Percentiles rank a stretch among this genome's conserved stretches.
These are phyloP conservation scores for Miltochrista miniata DNA, from an alignment of 2,888 invertebrate genomes.

Conservation along the genomic window DNA sequence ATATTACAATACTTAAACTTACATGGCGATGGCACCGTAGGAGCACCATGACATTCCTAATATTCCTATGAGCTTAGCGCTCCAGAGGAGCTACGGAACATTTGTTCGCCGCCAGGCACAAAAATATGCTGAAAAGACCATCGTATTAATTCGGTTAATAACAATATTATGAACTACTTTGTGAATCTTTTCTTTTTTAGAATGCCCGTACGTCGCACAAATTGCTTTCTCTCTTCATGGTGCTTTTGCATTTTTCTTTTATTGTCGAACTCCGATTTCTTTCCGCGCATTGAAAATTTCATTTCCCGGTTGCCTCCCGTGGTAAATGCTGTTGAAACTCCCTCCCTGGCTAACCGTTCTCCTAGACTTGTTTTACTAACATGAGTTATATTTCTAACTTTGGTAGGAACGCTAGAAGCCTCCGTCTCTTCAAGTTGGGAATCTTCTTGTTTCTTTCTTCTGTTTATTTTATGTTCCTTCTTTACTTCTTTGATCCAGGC, in stretches of 20 bases:
- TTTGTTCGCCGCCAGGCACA: too few relatives aligned
- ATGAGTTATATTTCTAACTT: slow-evolving; percentile 75
- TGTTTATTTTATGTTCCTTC: slow-evolving; percentile 87
- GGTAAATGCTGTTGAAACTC: slow-evolving; percentile 71
- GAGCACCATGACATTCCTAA: too few relatives aligned
- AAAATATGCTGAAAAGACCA: too few relatives aligned
- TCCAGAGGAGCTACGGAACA: too few relatives aligned
- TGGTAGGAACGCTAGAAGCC: slow-evolving; percentile 79
- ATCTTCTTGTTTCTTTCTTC: slow-evolving; percentile 65
- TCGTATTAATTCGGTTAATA: too few relatives aligned
- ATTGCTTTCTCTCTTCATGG: slow-evolving; percentile 87
- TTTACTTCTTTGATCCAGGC: slow-evolving; percentile 92
- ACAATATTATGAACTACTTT: too few relatives aligned
- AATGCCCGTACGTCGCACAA: slow-evolving; percentile 82
- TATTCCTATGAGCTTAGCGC: too few relatives aligned
- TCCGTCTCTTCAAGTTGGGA: slow-evolving; percentile 54
- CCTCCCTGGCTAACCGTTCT: slow-evolving; percentile 87
- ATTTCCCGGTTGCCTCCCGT: slow-evolving; percentile 90
- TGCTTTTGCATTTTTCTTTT: slow-evolving; percentile 86
- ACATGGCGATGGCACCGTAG: too few relatives aligned
- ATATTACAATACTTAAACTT: too few relatives aligned
- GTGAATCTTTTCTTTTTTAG: too few relatives aligned
- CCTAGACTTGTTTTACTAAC: slow-evolving; percentile 87
- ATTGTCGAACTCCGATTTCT: slow-evolving; percentile 78
- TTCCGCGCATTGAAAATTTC: slow-evolving; percentile 87